Percentiles rank a stretch among this genome's conserved stretches.
These are phyloP conservation scores for Onthophagus sagittarius DNA, from an alignment of 2,888 invertebrate species.

Conservation along the genomic window DNA sequence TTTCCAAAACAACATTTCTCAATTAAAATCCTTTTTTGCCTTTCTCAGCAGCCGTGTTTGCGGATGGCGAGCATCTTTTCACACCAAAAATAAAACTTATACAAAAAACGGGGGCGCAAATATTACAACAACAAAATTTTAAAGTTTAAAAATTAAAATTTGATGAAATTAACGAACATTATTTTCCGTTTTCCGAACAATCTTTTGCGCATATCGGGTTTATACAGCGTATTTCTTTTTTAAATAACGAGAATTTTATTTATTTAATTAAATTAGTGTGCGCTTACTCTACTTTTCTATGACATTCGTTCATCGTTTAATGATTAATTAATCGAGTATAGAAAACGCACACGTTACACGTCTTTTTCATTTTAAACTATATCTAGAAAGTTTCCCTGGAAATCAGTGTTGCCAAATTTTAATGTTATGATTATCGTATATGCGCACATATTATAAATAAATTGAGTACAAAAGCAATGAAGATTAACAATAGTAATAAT, in stretches of 20 bases:
- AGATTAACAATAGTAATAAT: too few species aligned
- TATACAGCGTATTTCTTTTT: not conserved
- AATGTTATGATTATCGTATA: too few species aligned
- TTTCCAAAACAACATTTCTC: constrained; percentile 23
- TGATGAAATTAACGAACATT: not conserved
- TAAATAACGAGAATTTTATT: not conserved
- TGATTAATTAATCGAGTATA: not conserved
- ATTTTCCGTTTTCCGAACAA: not conserved
- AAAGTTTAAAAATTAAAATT: too few species aligned
- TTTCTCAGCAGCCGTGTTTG: constrained; percentile 2
- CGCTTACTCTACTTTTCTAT: not conserved
- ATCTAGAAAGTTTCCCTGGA: not conserved
- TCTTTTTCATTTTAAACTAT: not conserved
- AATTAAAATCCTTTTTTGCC: constrained; percentile 19
- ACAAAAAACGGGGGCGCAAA: not conserved
- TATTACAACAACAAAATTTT: constrained; percentile 3
- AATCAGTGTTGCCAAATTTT: too few species aligned
- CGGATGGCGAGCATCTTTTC: not conserved
- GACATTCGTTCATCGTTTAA: not conserved
- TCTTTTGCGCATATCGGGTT: not conserved
- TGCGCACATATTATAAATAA: too few species aligned
- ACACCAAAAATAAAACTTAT: constrained; percentile 10
- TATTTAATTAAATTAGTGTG: not conserved
- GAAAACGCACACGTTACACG: not conserved
- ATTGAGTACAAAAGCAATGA: too few species aligned